phyloP scores from a whole-genome alignment of 2,113 vertebrate genomes.

The Murina feae region DNA sequence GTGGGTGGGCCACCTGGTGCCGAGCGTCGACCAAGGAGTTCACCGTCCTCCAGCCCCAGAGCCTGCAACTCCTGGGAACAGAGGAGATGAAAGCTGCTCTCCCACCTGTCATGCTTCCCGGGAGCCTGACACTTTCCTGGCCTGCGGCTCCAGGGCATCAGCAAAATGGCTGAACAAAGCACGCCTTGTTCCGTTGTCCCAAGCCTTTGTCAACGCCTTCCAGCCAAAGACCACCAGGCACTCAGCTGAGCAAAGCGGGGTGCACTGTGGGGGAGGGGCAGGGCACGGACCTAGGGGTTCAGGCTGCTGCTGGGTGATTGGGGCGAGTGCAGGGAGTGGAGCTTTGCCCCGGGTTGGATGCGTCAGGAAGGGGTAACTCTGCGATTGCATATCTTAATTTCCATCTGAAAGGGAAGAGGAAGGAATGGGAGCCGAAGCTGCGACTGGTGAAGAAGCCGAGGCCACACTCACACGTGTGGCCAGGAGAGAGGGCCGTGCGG shows the following conservation, averaged over 20 bases:
- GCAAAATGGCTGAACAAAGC: background rate
- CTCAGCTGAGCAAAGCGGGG: background rate
- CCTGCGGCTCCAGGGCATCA: background rate
- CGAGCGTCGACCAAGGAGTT: background rate
- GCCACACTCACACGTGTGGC: background rate
- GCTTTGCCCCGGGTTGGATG: background rate
- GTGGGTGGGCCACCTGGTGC: background rate
- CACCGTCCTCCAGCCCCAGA: background rate
- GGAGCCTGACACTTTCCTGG: constrained; percentile 13
- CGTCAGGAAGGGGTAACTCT: background rate
- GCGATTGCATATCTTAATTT: background rate
- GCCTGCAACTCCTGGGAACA: background rate
- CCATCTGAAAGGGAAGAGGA: background rate
- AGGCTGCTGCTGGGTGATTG: rapidly evolving
- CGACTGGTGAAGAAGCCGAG: background rate
- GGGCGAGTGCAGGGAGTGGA: background rate
- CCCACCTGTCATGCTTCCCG: background rate
- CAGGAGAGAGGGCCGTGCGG: background rate
- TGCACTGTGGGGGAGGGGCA: rapidly evolving
- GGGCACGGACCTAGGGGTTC: rapidly evolving
- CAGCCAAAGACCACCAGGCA: background rate
- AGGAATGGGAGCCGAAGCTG: rapidly evolving
- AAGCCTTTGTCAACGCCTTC: background rate
- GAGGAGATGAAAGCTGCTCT: background rate
- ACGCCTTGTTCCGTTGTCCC: background rate